Evolutionary conservation across 2,113 vertebrate species (phyloP).

Genomic region (Nibea coibor): DNA sequence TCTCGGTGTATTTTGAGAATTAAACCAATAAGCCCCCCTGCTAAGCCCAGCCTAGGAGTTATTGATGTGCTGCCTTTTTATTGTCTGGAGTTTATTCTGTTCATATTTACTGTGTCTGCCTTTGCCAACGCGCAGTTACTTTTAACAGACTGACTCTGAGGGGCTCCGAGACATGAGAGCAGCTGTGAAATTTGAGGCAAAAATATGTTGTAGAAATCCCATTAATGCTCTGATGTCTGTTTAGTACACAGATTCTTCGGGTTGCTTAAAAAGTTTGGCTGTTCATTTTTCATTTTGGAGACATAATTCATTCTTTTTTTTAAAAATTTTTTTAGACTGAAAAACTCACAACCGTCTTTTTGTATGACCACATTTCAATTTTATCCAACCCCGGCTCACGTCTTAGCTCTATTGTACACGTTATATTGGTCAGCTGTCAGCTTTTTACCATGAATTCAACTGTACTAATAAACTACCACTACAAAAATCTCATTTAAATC

Average conservation of each 20-base stretch:
- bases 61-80: conserved; percentile 74
- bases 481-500: conserved; percentile 1
- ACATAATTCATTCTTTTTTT: too few relatives aligned
- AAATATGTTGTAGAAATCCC: conserved; percentile 46
- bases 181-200: conserved; percentile 57
- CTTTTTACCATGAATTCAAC: too few relatives aligned
- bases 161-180: conserved; percentile 46
- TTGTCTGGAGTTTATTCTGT: conserved; percentile 74
- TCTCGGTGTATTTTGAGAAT: conserved; percentile 75
- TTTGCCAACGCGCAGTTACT: conserved; percentile 59
- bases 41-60: conserved; percentile 67
- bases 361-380: not conserved
- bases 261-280: not conserved
- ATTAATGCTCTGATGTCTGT: conserved; percentile 49
- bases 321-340: too few relatives aligned
- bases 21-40: conserved; percentile 77
- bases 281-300: not conserved
- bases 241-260: not conserved
- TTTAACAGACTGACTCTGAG: conserved; percentile 51
- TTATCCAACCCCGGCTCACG: not conserved
- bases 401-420: too few relatives aligned
- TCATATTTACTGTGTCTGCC: conserved; percentile 68
- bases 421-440: not conserved
- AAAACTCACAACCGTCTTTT: not conserved
- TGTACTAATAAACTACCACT: not conserved